phyloP scores from a whole-genome alignment of 2,797 vertebrate species.

The Acanthurus lineatus region DNA sequence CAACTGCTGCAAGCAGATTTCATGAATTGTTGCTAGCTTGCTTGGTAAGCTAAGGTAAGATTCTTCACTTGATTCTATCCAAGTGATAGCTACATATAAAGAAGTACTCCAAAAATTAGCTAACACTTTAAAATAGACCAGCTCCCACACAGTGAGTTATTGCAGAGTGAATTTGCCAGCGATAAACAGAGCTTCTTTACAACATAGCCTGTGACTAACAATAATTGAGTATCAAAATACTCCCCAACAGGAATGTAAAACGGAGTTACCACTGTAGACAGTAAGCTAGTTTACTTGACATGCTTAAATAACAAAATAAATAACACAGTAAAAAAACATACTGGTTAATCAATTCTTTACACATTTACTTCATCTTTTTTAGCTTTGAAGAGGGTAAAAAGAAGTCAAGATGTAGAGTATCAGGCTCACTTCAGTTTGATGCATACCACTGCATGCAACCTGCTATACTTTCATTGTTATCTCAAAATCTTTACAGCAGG shows the following conservation, averaged over 20 bases:
- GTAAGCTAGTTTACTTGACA: not conserved
- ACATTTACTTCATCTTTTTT: not conserved
- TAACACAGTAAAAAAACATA: not conserved
- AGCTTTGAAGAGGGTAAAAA: not conserved
- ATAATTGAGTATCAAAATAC: not conserved
- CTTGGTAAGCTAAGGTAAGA: not conserved
- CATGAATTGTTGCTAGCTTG: not conserved
- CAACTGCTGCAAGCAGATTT: conserved; percentile 1
- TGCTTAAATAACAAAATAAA: too few species aligned
- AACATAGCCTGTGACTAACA: not conserved
- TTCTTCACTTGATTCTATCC: not conserved
- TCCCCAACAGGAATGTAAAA: not conserved
- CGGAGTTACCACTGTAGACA: not conserved
- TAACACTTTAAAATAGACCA: too few species aligned
- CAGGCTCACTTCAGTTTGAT: not conserved
- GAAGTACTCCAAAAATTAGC: not conserved
- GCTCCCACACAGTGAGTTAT: too few species aligned
- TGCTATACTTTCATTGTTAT: conserved; percentile 20
- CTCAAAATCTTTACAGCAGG: not conserved
- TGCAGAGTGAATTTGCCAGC: not conserved
- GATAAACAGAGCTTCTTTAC: not conserved
- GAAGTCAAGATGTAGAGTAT: not conserved
- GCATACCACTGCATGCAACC: conserved; percentile 1
- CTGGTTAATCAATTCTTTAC: not conserved
- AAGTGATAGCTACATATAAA: too few species aligned